Evolutionary conservation across 37 sponge, comb jelly and placozoan species (phyloP), one percentile per base, ranked within the genome.

Genomic region (Aplysina aerophoba): DNA sequence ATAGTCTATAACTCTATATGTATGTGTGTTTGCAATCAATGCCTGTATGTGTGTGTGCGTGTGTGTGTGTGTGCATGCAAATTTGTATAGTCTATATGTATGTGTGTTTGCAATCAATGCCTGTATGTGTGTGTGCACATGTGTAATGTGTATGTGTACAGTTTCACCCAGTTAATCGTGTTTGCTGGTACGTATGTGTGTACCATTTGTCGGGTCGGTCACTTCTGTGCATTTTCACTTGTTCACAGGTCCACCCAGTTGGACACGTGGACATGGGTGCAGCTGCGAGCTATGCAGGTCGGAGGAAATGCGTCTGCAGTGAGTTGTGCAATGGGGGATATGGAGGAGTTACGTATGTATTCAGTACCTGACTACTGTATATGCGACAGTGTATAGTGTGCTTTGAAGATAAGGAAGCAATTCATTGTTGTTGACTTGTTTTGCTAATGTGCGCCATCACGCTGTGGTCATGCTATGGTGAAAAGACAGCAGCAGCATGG

Each of bases 271-370:
- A 92, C 94, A 28, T 99, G 99, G 99, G 82, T 90, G 28, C 97
- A 97, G 81, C 79, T 99, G 20, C 79, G 96, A n/a, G 80, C 81
- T 28, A 99, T 99, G 99, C 99, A 99, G 85, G 96, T 97, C 0
- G 97, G 97, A 53, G 99, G 99, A 8, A 99, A 99, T 84, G 97
- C 94, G 40, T 81, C 89, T 44, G 99, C 99, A 83, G 97, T 97
- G 54, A 93, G 96, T 90, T 53, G 59, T 11, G 13, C 4, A 58
- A 21, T n/a, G n/a, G n/a, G n/a, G n/a, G n/a, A n/a, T n/a, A n/a
- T n/a, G n/a, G n/a, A n/a, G n/a, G n/a, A n/a, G n/a, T n/a, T n/a
- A n/a, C n/a, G n/a, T n/a, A n/a, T n/a, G n/a, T n/a, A n/a, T n/a
- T n/a, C n/a, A n/a, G n/a, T n/a, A n/a, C n/a, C n/a, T n/a, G n/a